A percentile compares a stretch with the other conserved stretches of the same genome.
Evolutionary conservation across 2,113 vertebrate species (phyloP).

Genomic region (Sinosuthora webbiana): DNA sequence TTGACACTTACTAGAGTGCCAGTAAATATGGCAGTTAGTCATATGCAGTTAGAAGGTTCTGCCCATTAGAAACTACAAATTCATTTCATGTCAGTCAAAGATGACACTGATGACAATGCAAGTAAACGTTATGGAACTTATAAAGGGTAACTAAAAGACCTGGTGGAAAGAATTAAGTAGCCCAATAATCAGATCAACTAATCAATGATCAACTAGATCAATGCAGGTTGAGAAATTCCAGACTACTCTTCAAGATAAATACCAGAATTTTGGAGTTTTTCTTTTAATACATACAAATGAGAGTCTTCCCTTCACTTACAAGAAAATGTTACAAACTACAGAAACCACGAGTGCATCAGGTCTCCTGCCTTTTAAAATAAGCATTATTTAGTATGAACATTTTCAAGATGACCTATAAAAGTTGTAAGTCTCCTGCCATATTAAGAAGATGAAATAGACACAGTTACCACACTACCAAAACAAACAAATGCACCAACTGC

Average conservation of each 20-base stretch:
- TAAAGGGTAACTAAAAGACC: not conserved
- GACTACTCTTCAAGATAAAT: not conserved
- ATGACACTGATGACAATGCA: not conserved
- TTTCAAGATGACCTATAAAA: not conserved
- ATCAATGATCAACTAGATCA: not conserved
- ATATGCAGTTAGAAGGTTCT: not conserved
- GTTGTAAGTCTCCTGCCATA: not conserved
- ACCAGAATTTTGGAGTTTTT: not conserved
- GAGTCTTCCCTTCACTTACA: not conserved
- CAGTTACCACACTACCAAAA: not conserved
- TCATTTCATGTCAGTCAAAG: not conserved
- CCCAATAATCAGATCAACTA: not conserved
- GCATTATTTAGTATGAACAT: not conserved
- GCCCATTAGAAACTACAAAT: not conserved
- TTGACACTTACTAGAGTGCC: not conserved
- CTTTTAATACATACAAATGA: not conserved
- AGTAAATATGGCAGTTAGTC: not conserved
- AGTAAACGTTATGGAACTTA: not conserved
- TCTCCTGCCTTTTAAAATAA: not conserved
- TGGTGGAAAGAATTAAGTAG: not conserved
- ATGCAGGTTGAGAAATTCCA: not conserved
- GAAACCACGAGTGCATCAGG: fast-evolving
- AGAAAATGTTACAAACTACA: not conserved
- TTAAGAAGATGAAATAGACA: not conserved
- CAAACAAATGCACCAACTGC: not conserved